These are phyloP conservation scores for Mesocricetus auratus DNA, from an alignment of 2,113 vertebrate species.

Conservation along the genomic window DNA sequence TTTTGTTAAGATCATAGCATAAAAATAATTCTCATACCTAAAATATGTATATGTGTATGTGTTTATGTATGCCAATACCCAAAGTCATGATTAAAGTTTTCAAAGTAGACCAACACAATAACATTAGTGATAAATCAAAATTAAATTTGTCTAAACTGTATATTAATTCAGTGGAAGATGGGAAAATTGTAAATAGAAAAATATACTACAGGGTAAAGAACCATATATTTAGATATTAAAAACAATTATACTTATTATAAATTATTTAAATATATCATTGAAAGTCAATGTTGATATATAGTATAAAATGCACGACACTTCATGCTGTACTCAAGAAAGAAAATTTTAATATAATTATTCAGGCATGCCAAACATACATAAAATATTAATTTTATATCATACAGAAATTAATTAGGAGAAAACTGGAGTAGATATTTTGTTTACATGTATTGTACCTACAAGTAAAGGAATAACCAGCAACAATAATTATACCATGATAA, in stretches of 20 bases:
- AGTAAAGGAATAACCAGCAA: background rate
- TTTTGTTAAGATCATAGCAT: background rate
- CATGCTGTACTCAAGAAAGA: background rate
- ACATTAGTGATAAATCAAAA: background rate
- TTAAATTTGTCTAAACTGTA: background rate
- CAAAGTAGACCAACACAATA: background rate
- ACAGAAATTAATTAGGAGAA: background rate
- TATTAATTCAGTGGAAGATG: background rate
- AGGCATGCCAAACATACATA: background rate
- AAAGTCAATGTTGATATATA: background rate
- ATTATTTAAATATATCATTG: background rate
- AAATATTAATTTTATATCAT: background rate
- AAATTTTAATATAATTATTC: background rate
- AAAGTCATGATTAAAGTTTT: background rate
- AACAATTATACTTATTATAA: background rate
- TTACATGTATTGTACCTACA: background rate
- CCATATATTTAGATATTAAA: background rate
- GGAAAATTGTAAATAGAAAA: background rate
- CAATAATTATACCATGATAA: background rate
- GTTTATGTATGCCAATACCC: background rate
- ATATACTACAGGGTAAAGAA: background rate
- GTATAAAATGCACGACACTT: background rate
- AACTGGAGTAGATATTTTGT: background rate
- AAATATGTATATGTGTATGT: background rate
- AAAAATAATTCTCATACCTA: background rate